Base-by-base conservation (phyloP, 2,888 invertebrate genomes). In the Bimastos eiseni region DNA sequence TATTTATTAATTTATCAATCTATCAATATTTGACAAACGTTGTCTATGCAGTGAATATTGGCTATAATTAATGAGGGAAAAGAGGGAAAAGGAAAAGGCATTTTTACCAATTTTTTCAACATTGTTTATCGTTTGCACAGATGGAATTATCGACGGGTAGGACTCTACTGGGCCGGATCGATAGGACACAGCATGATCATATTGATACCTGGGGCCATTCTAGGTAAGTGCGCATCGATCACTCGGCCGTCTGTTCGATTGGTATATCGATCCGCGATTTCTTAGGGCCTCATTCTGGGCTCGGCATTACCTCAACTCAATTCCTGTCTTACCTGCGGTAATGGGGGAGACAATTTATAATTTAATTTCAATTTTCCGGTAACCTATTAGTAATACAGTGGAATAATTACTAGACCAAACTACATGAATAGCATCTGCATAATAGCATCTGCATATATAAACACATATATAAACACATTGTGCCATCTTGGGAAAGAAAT, bases 101-200 rank as follows among this genome's bases (percentile, higher is more conserved):
- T 24, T 33, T 11, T 3, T 15, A 17, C 4, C 15, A 88, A 13
- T 88, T 37, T 11, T 6, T 34, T 1, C 37, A 34, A 3, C 30
- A 24, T 36, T 21, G 21, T n/a, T 88, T 88, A 24, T 86, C 37
- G 4, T 89, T 92, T 88, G 92, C 93, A 17, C 93, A 95, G 94
- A 34, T 92, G 92, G 91, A 93, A 93, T 84, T 94, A 93, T 92
- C 91, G 94, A 44, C 92, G 93, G 36, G 93, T 94, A 21, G 94
- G 94, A 5, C 92, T 95, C n/a, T 95, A 94, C 92, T 95, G 95
- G 95, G 93, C 93, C 88, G 95, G 95, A 2, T 94, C 95, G 34
- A 94, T 95, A 21, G 92, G 93, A 41, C 93, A 95, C 91, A 94
- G 94, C 91, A 93, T 95, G 93, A 92, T 95, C 44, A 94, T 95